Base-by-base conservation (phyloP, 2,113 vertebrate species). In the Notothenia rossii region DNA sequence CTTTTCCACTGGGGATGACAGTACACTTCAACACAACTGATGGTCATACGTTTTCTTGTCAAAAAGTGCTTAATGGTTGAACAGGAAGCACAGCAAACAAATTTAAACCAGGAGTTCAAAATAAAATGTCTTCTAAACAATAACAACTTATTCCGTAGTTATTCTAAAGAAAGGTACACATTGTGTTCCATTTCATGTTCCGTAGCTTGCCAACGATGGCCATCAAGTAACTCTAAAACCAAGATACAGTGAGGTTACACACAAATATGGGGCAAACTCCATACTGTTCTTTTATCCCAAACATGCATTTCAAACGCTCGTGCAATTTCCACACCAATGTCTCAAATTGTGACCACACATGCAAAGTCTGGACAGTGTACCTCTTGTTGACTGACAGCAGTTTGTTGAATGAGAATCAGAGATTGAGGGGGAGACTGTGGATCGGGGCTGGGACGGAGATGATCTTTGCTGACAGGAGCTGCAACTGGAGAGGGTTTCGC, bases 361-460 rank as follows among this genome's bases (percentile, higher is more conserved):
- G 79, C 77, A 0, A 73, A 74, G 29, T 61, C 43, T 20, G 43
- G 22, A 79, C 66, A 60, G 70, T 54, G 71, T 94, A 95, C 94
- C 94, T 95, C 90, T 78, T 75, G 82, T 76, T 84, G 90, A 73
- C 73, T 84, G 25, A 72, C 20, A 59, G 84, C 13, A 36, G 83
- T 74, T 22, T 84, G 68, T 17, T 89, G 79, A 56, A 55, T 17
- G 15, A 77, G 53, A 74, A 72, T 77, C 14, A 75, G 72, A 67
- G 71, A 89, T 22, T 73, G 54, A 36, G 85, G 63, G 7, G 53
- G 63, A 45, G 77, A 55, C 15, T 75, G 15, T 13, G 77, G 71
- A 48, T 64, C 68, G 45, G 67, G 46, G 29, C 40, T 82, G 45
- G 40, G 29, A 17, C 5, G 20, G 49, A 62, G 25, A 68, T 10